Conservation (phyloP, 2,888 invertebrate genomes). For the Apamea crenata region DNA sequence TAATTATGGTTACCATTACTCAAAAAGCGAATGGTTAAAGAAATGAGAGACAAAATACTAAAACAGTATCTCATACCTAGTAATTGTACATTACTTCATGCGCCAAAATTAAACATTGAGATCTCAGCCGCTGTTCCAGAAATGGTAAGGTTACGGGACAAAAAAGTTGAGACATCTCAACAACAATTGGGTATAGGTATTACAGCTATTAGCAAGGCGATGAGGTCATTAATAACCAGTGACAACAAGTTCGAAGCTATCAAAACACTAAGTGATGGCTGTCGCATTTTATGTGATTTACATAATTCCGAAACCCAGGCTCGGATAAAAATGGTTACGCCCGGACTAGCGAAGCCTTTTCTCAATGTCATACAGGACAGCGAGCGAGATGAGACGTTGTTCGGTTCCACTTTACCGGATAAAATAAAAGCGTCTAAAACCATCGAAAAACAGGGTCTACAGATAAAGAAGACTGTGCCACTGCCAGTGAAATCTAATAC, state of each 20-base stretch:
- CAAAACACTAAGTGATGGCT: conserved; percentile 10
- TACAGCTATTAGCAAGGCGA: background rate
- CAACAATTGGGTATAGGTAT: background rate
- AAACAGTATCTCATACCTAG: too few relatives aligned
- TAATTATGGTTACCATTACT: too few relatives aligned
- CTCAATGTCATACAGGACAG: conserved; percentile 36
- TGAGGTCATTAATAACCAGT: background rate
- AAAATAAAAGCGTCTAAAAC: too few relatives aligned
- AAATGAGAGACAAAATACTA: too few relatives aligned
- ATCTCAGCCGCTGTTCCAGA: conserved; percentile 21
- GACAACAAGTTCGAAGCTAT: background rate
- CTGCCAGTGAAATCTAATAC: too few relatives aligned
- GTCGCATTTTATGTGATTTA: conserved; percentile 19
- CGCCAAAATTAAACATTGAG: too few relatives aligned
- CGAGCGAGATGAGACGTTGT: too few relatives aligned
- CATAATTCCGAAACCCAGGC: conserved; percentile 20
- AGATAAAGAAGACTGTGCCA: too few relatives aligned
- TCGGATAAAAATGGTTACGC: conserved; percentile 17
- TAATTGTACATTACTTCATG: too few relatives aligned
- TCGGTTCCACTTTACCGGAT: too few relatives aligned
- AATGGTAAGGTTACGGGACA: conserved; percentile 19
- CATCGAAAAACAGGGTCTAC: too few relatives aligned
- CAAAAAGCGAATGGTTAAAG: too few relatives aligned
- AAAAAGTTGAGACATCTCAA: conserved; percentile 17
- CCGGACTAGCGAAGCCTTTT: conserved; percentile 38